Evolutionary conservation across 2,888 invertebrate species (phyloP), one percentile per base, ranked within the genome.

Genomic region (Pseudanteris insignis): DNA sequence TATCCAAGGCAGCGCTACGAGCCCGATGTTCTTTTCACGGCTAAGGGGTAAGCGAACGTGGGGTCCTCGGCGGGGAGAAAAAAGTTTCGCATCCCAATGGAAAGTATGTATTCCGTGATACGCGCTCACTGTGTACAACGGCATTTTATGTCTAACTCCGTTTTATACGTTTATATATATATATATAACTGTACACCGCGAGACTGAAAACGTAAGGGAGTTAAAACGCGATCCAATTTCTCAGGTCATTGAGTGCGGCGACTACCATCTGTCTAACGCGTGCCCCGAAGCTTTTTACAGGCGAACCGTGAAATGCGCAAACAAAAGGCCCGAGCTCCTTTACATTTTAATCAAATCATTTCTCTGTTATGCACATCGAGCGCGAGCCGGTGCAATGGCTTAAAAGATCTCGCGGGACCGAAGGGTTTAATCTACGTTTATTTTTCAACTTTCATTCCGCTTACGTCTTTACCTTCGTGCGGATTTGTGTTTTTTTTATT

Each of bases 301-400:
- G 73, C 79, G 73, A 74, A 79, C 74, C 79, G 78, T 79, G 79
- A 79, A 79, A 79, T 79, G 79, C 77, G 77, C 78, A 78, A 79
- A 79, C 79, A 78, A 78, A 78, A 78, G 79, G 75, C 67, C 53
- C 65, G 64, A 65, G 67, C 77, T 77, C 68, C 71, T 79, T 78
- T 79, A 79, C 79, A 79, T 79, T 79, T 79, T 79, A 79, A 79
- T 79, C 79, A 79, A 79, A 79, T 79, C 74, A 79, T 78, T 79
- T 76, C 74, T 79, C 73, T 71, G 73, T 75, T 76, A 77, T 70
- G 74, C 70, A 69, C 71, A 69, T 73, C 73, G 69, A 65, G 67
- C 70, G 58, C 67, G 58, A 64, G 59, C 66, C 60, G 59, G 55
- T 41, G 50, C 61, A 63, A 64, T 51, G 41, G 61, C 66, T 67